phyloP scores from a whole-genome alignment of 2,797 vertebrate species.

The Gadopsis marmoratus region DNA sequence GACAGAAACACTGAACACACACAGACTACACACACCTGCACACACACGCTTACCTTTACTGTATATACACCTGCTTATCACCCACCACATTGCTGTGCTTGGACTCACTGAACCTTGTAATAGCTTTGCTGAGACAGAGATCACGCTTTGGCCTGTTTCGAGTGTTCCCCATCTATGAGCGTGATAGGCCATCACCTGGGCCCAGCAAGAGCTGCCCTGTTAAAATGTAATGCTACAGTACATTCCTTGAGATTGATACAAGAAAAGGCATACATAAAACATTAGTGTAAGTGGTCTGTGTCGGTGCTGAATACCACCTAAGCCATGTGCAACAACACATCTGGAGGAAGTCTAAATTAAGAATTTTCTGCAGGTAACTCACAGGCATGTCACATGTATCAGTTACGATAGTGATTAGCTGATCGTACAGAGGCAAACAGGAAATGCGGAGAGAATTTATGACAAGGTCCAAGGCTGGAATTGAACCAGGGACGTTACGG shows the following conservation, averaged over 20 bases:
- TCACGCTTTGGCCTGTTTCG: conserved; percentile 74
- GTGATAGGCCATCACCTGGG: conserved; percentile 78
- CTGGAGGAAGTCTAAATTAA: not conserved
- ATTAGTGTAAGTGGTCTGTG: conserved; percentile 23
- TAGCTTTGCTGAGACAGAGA: conserved; percentile 82
- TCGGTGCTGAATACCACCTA: not conserved
- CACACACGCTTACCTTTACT: conserved; percentile 59
- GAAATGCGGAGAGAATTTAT: not conserved
- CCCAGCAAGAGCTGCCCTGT: conserved; percentile 59
- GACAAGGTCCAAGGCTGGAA: not conserved
- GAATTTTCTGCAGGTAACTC: not conserved
- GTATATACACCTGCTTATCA: conserved; percentile 72
- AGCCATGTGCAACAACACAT: not conserved
- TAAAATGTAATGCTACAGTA: conserved; percentile 72
- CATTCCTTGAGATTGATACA: conserved; percentile 36
- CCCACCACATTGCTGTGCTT: conserved; percentile 55
- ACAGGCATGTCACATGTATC: not conserved
- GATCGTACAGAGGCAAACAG: not conserved
- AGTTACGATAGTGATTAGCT: no score
- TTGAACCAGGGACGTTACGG: not conserved
- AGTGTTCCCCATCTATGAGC: conserved; percentile 70
- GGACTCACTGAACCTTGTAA: conserved; percentile 82
- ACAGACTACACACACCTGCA: conserved; percentile 34
- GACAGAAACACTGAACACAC: conserved; percentile 57
- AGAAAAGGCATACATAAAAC: conserved; percentile 38